Evolutionary conservation across 37 sponge, comb jelly and placozoan species (phyloP), one percentile per base, ranked within the genome.

Genomic region (Beroe forskalii): DNA sequence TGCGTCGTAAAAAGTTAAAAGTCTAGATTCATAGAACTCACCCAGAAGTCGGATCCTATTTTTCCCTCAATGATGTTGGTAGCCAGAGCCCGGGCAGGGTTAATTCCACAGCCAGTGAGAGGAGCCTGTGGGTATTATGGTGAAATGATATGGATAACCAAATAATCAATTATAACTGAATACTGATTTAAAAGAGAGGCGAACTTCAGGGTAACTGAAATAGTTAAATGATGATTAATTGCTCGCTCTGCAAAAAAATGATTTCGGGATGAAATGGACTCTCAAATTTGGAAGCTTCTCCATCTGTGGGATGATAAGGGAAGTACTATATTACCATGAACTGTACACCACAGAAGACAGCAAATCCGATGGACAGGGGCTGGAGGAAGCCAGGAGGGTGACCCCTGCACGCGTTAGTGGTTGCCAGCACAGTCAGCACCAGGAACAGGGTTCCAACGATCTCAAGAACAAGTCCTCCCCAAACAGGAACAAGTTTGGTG

Each of bases 391-490:
- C 75, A 72, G 37, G 22, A 72, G 75, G 39, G 75, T 72, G 75
- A 6, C 75, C 75, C 35, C 75, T 33, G 19, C 14, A 19, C 22
- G 6, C 75, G 38, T 72, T 72, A 33, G 33, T 72, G 0, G 75
- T 72, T 17, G 75, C 75, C 75, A 72, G 75, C 0, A 72, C 75
- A 3, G 75, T 72, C 40, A 72, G 4, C 33, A 72, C 75, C 75
- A 72, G 75, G 75, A 72, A 38, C 38, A 72, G 39, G 8, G 75
- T 32, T 19, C 75, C 75, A 3, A 72, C 19, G 40, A 72, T 35
- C 39, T 72, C 75, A 3, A 72, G 9, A 36, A 72, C 19, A 36
- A 72, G 75, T 8, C 75, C 75, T 38, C 14, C 19, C 4, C 4
- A 3, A 30, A 36, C 75, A 30, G 40, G 19, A 20, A 72, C 39